Percentiles rank a stretch among this genome's conserved stretches.
phyloP scores from a whole-genome alignment of 37 sponge, comb jelly and placozoan genomes.

The Chondrosia reniformis region DNA sequence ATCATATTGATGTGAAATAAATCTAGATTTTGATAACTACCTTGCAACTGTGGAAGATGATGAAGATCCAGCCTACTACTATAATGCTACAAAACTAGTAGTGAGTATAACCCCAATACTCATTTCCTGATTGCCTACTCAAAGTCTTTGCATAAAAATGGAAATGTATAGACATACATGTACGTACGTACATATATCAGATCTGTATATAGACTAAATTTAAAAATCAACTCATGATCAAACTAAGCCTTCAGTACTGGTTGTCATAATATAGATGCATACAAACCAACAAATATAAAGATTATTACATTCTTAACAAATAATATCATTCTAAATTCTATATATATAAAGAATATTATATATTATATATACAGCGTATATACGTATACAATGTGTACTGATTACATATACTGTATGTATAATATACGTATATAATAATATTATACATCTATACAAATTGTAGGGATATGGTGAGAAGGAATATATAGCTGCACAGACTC shows the following conservation, averaged over 20 bases:
- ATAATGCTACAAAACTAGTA: neutral
- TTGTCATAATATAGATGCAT: no score
- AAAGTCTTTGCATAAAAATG: conserved; percentile 3
- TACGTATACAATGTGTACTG: no score
- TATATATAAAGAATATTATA: no score
- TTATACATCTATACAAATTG: neutral
- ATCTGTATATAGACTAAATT: no score
- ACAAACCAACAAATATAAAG: no score
- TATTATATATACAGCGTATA: no score
- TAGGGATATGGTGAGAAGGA: neutral
- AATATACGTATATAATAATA: neutral
- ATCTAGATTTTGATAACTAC: conserved; percentile 8
- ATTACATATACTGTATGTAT: conserved; percentile 12
- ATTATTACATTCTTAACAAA: no score
- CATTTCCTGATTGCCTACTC: conserved; percentile 5
- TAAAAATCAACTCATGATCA: neutral
- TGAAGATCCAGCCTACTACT: no score
- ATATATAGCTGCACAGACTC: conserved; percentile 20
- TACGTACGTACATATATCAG: conserved; percentile 10
- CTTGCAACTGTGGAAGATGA: conserved; percentile 5
- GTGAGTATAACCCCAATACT: conserved; percentile 3
- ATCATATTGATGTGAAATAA: no score
- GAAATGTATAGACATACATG: neutral
- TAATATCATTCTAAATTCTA: no score
- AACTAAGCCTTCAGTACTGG: no score